Conservation (phyloP, 2,113 vertebrate species). For the Corythoichthys intestinalis region DNA sequence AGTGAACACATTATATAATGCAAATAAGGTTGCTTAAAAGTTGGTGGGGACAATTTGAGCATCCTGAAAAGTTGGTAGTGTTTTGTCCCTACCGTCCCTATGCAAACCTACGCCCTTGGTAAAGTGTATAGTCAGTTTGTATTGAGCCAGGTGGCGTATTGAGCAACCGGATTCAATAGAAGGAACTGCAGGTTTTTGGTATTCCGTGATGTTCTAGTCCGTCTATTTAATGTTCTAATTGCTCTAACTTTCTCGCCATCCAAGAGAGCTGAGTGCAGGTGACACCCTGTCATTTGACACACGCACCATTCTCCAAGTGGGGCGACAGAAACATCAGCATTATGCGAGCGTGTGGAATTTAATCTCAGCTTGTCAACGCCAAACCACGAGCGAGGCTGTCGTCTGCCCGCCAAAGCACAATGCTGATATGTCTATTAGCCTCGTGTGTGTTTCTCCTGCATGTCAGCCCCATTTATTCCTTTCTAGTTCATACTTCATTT, state of each 20-base stretch:
- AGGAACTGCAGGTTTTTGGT: too few relatives aligned
- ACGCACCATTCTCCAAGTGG: conserved; percentile 63
- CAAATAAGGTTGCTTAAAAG: too few relatives aligned
- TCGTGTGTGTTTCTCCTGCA: conserved; percentile 75
- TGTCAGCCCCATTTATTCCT: neutral
- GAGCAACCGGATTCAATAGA: too few relatives aligned
- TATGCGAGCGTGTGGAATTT: conserved; percentile 63
- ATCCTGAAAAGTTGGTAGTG: too few relatives aligned
- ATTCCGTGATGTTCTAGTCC: too few relatives aligned
- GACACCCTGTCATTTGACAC: conserved; percentile 99
- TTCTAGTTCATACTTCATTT: conserved; percentile 32
- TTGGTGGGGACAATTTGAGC: too few relatives aligned
- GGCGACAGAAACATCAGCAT: conserved; percentile 83
- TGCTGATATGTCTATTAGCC: conserved; percentile 99
- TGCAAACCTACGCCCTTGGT: too few relatives aligned
- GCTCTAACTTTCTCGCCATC: conserved; percentile 90
- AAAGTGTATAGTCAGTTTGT: too few relatives aligned
- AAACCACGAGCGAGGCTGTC: conserved; percentile 95
- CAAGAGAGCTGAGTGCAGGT: conserved; percentile 91
- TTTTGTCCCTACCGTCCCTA: too few relatives aligned
- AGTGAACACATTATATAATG: too few relatives aligned
- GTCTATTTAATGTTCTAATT: conserved; percentile 78
- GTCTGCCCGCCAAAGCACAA: conserved; percentile 91
- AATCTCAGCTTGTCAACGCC: conserved; percentile 99
- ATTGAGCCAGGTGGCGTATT: too few relatives aligned